Base-by-base conservation (phyloP, 1,140 invertebrate genomes). In the Trichonephila clavipes region DNA sequence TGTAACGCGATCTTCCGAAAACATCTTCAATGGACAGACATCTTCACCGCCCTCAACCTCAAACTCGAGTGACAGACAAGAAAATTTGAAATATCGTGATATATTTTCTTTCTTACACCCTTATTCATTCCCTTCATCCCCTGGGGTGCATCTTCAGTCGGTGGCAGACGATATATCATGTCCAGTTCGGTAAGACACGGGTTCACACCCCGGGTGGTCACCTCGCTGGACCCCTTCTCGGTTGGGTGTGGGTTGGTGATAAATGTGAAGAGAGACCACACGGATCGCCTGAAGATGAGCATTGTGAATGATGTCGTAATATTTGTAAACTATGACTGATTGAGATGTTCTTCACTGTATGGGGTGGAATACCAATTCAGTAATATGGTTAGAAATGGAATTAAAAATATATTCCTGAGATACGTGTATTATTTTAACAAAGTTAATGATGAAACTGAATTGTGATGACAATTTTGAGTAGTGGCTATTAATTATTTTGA, bases 121-220 rank as follows among this genome's bases (percentile, higher is more conserved):
- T 69, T 12, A 24, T 77, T 28, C 16, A 18, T 77, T 77, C 18
- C 12, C 24, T 19, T 16, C 69, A 77, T 18, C 24, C 28, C 69
- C 69, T 28, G 28, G 28, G 69, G 69, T 34, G 34, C 28, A 34
- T 77, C 69, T 77, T 12, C 69, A 34, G 69, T 16, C 69, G 28
- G 16, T 28, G 69, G 69, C 69, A 77, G 69, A 40, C 69, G 69
- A 77, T 77, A 77, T 18, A 77, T 77, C 69, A 77, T 28, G 69
- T 34, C 24, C 24, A 24, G 34, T 18, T 34, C 28, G 24, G 69
- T 77, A 34, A 77, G 69, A 77, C 69, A 77, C 69, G 69, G 28
- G 34, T 77, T 77, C 69, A 28, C 69, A 77, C 69, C 69, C 69
- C 69, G 24, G 28, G 69, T 28, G 69, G 28, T 34, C 24, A 77